Percentiles rank a stretch among this genome's conserved stretches.
Evolutionary conservation across 2,797 vertebrate genomes (phyloP).

Genomic region (Mionectes olivaceus): DNA sequence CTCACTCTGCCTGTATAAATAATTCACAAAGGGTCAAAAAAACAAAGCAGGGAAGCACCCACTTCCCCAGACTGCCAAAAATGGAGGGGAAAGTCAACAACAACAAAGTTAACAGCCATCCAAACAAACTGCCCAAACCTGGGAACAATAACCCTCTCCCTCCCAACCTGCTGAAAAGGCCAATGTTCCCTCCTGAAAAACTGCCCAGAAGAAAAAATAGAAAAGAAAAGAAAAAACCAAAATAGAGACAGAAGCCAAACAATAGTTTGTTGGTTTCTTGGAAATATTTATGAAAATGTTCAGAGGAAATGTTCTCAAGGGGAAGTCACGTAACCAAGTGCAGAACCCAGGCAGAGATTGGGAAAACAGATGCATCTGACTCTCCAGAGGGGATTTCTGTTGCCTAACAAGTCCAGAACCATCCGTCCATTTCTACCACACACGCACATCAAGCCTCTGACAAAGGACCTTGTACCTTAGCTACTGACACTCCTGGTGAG

Average conservation of each 20-base stretch:
- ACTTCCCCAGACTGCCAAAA: background rate
- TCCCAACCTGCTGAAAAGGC: background rate
- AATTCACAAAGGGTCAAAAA: background rate
- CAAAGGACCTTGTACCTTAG: background rate
- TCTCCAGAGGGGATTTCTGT: background rate
- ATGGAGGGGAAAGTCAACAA: background rate
- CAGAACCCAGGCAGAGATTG: background rate
- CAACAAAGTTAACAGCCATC: background rate
- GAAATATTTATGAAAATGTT: constrained; percentile 9
- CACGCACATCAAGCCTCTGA: constrained; percentile 36
- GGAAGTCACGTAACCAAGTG: background rate
- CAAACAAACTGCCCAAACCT: background rate
- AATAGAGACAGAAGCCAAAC: background rate
- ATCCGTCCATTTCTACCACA: background rate
- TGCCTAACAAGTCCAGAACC: background rate
- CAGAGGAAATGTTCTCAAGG: constrained; percentile 4
- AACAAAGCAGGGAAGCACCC: background rate
- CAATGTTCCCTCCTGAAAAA: background rate
- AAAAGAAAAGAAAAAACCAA: background rate
- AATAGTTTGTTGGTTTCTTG: constrained; percentile 45
- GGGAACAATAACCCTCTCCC: background rate
- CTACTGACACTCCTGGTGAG: constrained; percentile 23
- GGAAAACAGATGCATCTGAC: background rate
- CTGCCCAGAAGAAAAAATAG: background rate
- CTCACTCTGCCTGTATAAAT: background rate